Evolutionary conservation across 2,888 invertebrate genomes (phyloP).

Genomic region (Thymelicus lineola): DNA sequence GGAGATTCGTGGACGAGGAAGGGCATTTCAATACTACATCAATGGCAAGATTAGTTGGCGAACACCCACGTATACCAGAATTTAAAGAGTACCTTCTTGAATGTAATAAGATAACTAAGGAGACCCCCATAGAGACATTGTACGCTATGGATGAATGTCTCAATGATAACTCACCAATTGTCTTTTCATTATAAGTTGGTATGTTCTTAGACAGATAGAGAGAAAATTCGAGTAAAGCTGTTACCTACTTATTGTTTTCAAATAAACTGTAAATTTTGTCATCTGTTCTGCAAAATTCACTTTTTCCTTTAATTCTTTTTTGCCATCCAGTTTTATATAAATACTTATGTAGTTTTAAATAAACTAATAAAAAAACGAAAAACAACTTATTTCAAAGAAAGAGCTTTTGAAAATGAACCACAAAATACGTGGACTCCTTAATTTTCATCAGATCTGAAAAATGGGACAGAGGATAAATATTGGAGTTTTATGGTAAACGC

Average conservation of each 20-base stretch:
- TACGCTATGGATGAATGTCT: slow-evolving; percentile 18
- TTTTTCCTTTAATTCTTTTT: background rate
- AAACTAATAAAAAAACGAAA: no score
- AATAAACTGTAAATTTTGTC: background rate
- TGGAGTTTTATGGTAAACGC: no score
- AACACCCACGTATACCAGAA: background rate
- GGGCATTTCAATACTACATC: slow-evolving; percentile 17
- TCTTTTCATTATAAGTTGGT: slow-evolving; percentile 8
- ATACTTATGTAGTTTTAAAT: no score
- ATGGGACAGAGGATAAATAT: no score
- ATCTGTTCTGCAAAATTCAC: background rate
- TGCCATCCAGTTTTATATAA: no score
- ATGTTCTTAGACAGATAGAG: background rate
- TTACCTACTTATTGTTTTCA: background rate
- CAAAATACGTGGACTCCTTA: no score
- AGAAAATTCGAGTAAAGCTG: background rate
- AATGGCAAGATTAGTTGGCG: slow-evolving; percentile 13
- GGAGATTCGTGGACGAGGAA: slow-evolving; percentile 12
- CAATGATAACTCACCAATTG: slow-evolving; percentile 16
- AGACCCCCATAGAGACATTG: slow-evolving; percentile 10
- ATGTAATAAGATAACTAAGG: slow-evolving; percentile 31
- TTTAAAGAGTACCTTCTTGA: slow-evolving; percentile 16
- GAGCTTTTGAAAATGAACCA: no score
- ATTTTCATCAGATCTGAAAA: no score
- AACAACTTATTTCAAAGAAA: no score